Evolutionary conservation across 2,113 vertebrate genomes (phyloP), one percentile per base, ranked within the genome.

Genomic region (Sporophila hypoxantha): DNA sequence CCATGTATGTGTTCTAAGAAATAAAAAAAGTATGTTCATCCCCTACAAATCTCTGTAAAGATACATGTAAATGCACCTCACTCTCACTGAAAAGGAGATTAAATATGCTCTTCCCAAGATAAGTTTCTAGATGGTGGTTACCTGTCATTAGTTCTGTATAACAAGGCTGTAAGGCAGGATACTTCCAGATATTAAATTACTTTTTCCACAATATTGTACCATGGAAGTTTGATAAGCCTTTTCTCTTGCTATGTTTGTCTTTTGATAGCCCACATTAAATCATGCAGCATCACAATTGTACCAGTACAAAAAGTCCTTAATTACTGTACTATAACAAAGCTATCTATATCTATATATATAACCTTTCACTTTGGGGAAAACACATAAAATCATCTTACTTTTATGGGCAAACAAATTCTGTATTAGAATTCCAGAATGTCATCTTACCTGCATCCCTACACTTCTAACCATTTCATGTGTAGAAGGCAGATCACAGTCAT

Each of bases 1-100:
- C 99, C 99, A 99, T 99, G 77, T 99, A 99, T 1, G 98, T 99
- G 26, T 98, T 99, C 99, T 99, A 83, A 36, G 73, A 59, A 78
- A 59, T 21, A 21, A 61, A 80, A 75, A 50, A 8, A 6, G 5
- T 14, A 44, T 36, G 6, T 55, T 86, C 37, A 83, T 69, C 14
- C 14, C 19, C 32, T 50, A 7, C n/a, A n/a, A 78, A 47, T 73
- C 36, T 62, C 70, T 32, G 9, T 22, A 21, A 50, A 76, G 30
- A 6, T 17, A 82, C 2, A 4, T 17, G 19, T 56, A 91, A 79
- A 75, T 27, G 15, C 50, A 71, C 37, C 29, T 79, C 9, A 34
- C 13, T 55, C 2, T 49, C 18, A 9, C 20, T 61, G 41, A 74
- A 55, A 50, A 2, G 18, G 30, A 52, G 16, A 66, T 10, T 29